Evolutionary conservation across 2,113 vertebrate genomes (phyloP).

Genomic region (Phasianus colchicus): DNA sequence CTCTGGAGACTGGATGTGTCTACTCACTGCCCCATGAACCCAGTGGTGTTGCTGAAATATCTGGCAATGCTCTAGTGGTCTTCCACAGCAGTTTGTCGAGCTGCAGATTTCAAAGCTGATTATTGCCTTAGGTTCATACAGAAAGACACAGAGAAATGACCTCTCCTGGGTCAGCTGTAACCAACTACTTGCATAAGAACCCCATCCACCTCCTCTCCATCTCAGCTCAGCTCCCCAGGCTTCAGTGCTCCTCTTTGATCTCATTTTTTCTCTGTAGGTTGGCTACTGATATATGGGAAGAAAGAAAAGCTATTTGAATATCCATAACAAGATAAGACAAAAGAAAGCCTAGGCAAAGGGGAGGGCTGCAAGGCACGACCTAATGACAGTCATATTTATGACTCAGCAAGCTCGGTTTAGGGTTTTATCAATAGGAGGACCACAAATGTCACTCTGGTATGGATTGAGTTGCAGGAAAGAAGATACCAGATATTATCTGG

Average conservation of each 20-base stretch:
- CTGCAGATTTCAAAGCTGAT: neutral
- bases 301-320: neutral
- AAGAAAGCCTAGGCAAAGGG: neutral
- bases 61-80: neutral
- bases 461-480: neutral
- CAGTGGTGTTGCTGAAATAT: neutral
- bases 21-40: too few species aligned
- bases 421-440: neutral
- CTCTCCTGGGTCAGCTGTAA: neutral
- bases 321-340: neutral
- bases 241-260: neutral
- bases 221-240: neutral
- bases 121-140: neutral
- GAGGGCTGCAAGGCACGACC: neutral
- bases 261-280: neutral
- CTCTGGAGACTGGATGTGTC: neutral
- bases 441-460: accelerated
- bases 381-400: neutral
- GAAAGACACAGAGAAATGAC: neutral
- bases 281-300: neutral
- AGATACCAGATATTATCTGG: neutral
- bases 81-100: neutral
- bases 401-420: neutral
- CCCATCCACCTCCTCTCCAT: neutral
- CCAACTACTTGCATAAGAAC: neutral